Percentiles rank a stretch among this genome's conserved stretches.
phyloP scores from a whole-genome alignment of 2,113 vertebrate species.

The Sminthopsis crassicaudata region DNA sequence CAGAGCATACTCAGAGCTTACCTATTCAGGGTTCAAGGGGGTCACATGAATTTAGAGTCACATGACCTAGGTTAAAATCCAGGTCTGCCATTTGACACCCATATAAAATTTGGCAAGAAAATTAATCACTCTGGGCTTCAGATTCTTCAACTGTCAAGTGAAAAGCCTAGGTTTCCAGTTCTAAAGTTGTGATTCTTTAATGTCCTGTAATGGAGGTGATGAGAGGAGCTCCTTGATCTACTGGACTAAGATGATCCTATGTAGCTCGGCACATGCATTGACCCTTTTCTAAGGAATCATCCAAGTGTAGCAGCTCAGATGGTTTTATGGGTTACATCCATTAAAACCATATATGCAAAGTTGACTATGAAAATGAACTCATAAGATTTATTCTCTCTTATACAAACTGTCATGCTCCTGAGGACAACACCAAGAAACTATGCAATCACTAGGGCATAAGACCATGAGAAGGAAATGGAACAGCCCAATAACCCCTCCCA shows the following conservation, averaged over 20 bases:
- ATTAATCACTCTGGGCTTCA: neutral
- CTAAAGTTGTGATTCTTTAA: neutral
- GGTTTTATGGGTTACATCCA: neutral
- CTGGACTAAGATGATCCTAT: neutral
- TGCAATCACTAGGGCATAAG: constrained; percentile 7
- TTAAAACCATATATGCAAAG: neutral
- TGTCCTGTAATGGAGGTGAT: neutral
- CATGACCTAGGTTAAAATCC: neutral
- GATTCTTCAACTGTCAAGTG: neutral
- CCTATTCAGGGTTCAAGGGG: neutral
- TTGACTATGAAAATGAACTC: neutral
- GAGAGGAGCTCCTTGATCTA: neutral
- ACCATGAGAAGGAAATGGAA: neutral
- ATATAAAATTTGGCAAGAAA: neutral
- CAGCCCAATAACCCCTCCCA: neutral
- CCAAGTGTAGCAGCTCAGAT: neutral
- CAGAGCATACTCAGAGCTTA: neutral
- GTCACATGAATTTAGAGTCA: neutral
- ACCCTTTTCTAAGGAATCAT: neutral
- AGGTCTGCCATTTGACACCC: neutral
- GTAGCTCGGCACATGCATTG: neutral
- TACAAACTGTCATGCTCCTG: neutral
- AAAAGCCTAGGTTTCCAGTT: neutral
- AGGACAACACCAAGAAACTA: neutral
- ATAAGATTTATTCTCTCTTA: neutral